Percentiles rank a stretch among this genome's conserved stretches.
Evolutionary conservation across 2,113 vertebrate species (phyloP).

Genomic region (Eulacestoma nigropectus): DNA sequence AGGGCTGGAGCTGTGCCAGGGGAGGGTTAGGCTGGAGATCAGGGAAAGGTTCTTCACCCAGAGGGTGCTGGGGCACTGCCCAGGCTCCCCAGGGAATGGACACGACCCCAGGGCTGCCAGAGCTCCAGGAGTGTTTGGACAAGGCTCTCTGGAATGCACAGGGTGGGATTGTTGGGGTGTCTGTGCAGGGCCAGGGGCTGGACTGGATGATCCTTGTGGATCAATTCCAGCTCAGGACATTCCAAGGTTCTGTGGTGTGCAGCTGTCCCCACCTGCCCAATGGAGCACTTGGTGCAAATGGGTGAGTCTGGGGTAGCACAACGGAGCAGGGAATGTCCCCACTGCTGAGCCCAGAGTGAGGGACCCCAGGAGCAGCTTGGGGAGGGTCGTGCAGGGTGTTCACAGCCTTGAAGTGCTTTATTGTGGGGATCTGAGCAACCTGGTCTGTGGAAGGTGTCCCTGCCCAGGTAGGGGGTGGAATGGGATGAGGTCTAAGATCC

Average conservation of each 20-base stretch:
- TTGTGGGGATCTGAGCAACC: background rate
- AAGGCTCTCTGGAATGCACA: fast-evolving
- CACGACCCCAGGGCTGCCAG: background rate
- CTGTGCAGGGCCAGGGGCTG: background rate
- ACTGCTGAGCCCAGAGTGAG: background rate
- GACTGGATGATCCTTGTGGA: background rate
- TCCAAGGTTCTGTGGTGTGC: too few species aligned
- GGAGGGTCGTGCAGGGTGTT: fast-evolving
- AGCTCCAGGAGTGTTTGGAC: background rate
- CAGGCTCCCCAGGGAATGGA: background rate
- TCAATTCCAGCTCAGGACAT: background rate
- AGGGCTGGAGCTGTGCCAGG: background rate
- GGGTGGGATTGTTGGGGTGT: background rate
- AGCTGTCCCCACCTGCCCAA: background rate
- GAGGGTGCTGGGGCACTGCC: background rate
- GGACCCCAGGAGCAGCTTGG: background rate
- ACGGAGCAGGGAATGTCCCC: fast-evolving
- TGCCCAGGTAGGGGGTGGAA: background rate
- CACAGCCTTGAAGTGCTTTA: background rate
- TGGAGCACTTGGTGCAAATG: fast-evolving
- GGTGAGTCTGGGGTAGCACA: background rate
- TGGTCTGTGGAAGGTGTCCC: background rate
- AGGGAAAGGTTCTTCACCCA: background rate
- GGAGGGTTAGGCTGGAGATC: fast-evolving
- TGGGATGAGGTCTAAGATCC: background rate